Percentiles rank a stretch among this genome's conserved stretches.
Evolutionary conservation across 2,888 invertebrate species (phyloP).

Genomic region (Gortyna flavago): DNA sequence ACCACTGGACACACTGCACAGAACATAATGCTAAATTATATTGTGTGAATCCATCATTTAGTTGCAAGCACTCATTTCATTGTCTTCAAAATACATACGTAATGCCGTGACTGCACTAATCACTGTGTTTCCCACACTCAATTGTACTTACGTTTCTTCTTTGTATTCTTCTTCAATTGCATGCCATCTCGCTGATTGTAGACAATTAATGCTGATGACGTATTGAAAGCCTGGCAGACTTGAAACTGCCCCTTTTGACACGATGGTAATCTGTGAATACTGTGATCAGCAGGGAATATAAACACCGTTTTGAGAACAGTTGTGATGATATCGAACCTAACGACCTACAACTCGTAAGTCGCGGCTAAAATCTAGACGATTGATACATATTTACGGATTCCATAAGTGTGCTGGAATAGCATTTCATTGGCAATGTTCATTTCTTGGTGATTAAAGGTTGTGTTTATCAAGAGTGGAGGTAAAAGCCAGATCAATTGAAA

Average conservation of each 20-base stretch:
- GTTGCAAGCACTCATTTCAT: slow-evolving; percentile 33
- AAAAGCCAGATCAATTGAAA: too few relatives aligned
- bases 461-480: too few relatives aligned
- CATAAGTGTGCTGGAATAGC: too few relatives aligned
- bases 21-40: neutral
- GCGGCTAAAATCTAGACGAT: too few relatives aligned
- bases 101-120: slow-evolving; percentile 42
- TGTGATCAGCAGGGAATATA: neutral
- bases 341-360: too few relatives aligned
- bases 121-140: slow-evolving; percentile 55
- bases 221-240: neutral
- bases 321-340: too few relatives aligned
- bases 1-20: neutral
- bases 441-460: too few relatives aligned
- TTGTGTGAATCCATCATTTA: slow-evolving; percentile 40
- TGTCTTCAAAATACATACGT: slow-evolving; percentile 27
- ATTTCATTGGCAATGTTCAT: too few relatives aligned
- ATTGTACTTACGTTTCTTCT: slow-evolving; percentile 47
- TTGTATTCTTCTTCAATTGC: slow-evolving; percentile 60
- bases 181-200: slow-evolving; percentile 48
- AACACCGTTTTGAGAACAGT: too few relatives aligned
- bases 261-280: neutral
- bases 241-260: neutral
- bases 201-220: slow-evolving; percentile 27
- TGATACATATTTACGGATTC: too few relatives aligned